Evolutionary conservation across 92 coral and sea anemone genomes (phyloP).

Genomic region (Epizoanthus stellaris): DNA sequence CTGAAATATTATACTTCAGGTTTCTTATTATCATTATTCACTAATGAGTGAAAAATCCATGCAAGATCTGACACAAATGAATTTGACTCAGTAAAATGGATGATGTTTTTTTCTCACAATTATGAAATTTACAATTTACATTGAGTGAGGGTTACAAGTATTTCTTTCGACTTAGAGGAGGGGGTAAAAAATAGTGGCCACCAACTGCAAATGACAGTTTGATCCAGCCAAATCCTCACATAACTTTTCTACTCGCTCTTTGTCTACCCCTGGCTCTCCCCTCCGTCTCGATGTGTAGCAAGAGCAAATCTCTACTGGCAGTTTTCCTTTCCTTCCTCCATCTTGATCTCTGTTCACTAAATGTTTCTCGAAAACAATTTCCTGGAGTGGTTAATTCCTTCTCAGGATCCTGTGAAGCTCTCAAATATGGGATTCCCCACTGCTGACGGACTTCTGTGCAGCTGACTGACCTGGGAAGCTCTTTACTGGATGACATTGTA

Average conservation of each 20-base stretch:
- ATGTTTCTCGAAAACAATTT: constrained; percentile 59
- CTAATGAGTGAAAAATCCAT: too few relatives aligned
- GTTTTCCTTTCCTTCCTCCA: constrained; percentile 52
- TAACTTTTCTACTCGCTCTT: constrained; percentile 29
- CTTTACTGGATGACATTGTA: constrained; percentile 42
- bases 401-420: constrained; percentile 62
- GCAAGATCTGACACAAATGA: not conserved
- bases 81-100: constrained; percentile 3
- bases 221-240: constrained; percentile 37
- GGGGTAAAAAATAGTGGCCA: too few relatives aligned
- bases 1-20: constrained; percentile 7
- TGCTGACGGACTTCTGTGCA: constrained; percentile 55
- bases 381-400: constrained; percentile 60
- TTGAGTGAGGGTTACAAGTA: not conserved
- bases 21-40: constrained; percentile 8
- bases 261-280: constrained; percentile 50
- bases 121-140: not conserved
- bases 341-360: constrained; percentile 31
- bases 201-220: too few relatives aligned
- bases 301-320: constrained; percentile 41
- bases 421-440: constrained; percentile 58
- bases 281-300: constrained; percentile 37
- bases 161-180: constrained; percentile 31
- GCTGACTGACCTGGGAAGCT: constrained; percentile 53
- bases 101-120: constrained; percentile 1